phyloP scores from a whole-genome alignment of 92 coral and sea anemone genomes.

The Epizoanthus stellaris region DNA sequence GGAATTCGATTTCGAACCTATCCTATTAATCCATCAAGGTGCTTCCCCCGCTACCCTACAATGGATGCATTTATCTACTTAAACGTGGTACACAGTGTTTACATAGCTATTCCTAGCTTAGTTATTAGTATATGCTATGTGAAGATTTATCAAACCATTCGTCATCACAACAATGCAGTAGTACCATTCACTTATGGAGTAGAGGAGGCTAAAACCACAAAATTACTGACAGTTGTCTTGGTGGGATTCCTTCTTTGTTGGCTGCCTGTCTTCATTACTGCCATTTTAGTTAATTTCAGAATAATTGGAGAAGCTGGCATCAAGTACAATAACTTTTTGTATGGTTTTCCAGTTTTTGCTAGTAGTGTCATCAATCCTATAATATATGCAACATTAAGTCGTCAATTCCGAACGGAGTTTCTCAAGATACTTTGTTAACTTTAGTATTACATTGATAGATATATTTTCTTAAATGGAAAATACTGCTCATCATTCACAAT shows the following conservation, averaged over 20 bases:
- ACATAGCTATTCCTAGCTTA: too few relatives aligned
- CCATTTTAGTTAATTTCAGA: not conserved
- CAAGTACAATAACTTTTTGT: constrained; percentile 18
- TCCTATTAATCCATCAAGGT: constrained; percentile 8
- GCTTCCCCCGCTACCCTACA: not conserved
- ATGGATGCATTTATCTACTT: too few relatives aligned
- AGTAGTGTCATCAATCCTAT: constrained; percentile 31
- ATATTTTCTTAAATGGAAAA: too few relatives aligned
- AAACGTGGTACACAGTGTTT: too few relatives aligned
- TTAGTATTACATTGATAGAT: too few relatives aligned
- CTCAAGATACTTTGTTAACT: not conserved
- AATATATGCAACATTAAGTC: constrained; percentile 13
- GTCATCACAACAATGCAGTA: too few relatives aligned
- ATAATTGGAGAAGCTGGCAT: constrained; percentile 22
- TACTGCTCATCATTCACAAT: too few relatives aligned
- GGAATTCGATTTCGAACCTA: constrained; percentile 24
- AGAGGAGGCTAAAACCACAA: constrained; percentile 7
- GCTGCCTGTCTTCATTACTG: constrained; percentile 21
- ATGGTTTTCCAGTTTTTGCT: constrained; percentile 22
- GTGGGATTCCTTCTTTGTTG: constrained; percentile 30
- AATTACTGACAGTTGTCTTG: constrained; percentile 32
- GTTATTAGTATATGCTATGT: too few relatives aligned
- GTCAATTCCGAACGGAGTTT: constrained; percentile 25
- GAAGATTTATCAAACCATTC: too few relatives aligned
- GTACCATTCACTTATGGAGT: constrained; percentile 1